Conservation (phyloP, 2,888 invertebrate species). For the Labia minor region DNA sequence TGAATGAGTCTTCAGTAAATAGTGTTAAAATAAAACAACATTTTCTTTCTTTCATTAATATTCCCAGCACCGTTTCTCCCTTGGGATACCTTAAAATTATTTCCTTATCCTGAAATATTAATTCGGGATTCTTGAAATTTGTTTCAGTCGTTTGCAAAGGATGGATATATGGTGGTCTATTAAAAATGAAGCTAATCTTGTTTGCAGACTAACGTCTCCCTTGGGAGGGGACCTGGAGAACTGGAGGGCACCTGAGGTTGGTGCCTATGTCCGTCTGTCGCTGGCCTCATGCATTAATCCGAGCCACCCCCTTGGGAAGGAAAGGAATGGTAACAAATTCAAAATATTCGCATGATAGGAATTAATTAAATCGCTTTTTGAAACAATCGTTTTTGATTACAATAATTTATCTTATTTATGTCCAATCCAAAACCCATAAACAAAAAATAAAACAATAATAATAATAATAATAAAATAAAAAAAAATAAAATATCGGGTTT, state of each 20-base stretch:
- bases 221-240: neutral
- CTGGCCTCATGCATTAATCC: neutral
- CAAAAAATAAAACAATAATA: no score
- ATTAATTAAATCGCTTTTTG: slow-evolving; percentile 8
- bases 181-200: slow-evolving; percentile 13
- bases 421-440: no score
- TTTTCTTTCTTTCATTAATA: no score
- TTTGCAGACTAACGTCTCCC: neutral
- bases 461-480: no score
- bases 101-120: neutral
- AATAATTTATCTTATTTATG: neutral
- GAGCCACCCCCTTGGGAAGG: neutral
- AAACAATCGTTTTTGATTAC: neutral
- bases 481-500: no score
- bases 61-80: no score
- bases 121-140: neutral
- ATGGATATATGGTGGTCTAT: neutral
- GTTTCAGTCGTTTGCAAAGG: neutral
- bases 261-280: neutral
- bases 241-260: neutral
- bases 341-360: neutral
- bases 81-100: neutral
- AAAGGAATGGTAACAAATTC: neutral
- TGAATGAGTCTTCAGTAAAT: no score
- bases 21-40: no score